Percentiles rank a stretch among this genome's conserved stretches.
These are phyloP conservation scores for Erynnis tages DNA, from an alignment of 2,888 invertebrate species.

Conservation along the genomic window DNA sequence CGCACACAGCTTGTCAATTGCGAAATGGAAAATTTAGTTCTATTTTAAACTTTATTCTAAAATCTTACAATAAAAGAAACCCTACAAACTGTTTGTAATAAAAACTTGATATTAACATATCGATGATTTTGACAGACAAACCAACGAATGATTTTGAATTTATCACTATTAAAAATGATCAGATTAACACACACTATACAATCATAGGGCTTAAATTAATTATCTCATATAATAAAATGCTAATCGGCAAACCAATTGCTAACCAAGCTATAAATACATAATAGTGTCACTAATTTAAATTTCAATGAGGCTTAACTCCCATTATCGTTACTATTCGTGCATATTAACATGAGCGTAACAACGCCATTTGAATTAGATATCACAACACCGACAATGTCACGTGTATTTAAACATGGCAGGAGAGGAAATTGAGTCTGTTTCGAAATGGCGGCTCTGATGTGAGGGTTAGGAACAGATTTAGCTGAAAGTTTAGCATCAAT, in stretches of 20 bases:
- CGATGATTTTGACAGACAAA: no score
- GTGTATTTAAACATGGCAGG: conserved; percentile 3
- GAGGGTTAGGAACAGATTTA: not conserved
- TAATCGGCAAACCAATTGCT: conserved; percentile 5
- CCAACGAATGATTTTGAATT: no score
- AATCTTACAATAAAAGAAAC: no score
- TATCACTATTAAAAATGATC: no score
- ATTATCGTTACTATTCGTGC: conserved; percentile 18
- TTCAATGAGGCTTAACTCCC: conserved; percentile 12
- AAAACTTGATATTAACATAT: no score
- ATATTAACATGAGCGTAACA: conserved; percentile 15
- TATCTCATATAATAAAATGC: no score
- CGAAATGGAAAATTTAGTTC: no score
- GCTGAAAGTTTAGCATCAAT: not conserved
- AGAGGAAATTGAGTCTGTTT: not conserved
- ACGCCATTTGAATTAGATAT: conserved; percentile 11
- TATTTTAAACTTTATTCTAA: no score
- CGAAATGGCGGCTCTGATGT: conserved; percentile 10
- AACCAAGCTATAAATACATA: conserved; percentile 10
- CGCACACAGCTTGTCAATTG: no score
- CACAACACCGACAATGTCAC: conserved; percentile 5
- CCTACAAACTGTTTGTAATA: no score
- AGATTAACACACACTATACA: no score
- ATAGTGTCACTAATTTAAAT: conserved; percentile 21
- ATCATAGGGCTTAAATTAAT: no score